phyloP scores from a whole-genome alignment of 2,888 invertebrate species.

The Holacanthella duospinosa region DNA sequence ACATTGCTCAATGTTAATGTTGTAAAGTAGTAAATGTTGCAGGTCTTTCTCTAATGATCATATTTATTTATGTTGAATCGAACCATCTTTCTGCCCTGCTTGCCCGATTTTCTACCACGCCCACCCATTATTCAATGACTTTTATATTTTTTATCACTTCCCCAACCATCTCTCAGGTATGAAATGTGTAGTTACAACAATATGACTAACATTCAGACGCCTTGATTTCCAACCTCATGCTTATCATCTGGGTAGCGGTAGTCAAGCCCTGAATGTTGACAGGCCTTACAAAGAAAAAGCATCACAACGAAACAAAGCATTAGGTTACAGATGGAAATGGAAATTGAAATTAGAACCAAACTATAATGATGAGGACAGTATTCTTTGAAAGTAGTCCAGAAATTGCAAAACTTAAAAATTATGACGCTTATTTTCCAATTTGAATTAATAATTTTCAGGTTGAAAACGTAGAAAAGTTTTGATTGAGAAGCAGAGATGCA shows the following conservation, averaged over 20 bases:
- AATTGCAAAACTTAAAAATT: no score
- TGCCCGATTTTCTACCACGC: not conserved
- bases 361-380: no score
- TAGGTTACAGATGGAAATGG: not conserved
- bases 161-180: not conserved
- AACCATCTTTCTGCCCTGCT: not conserved
- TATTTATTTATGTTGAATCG: slow-evolving; percentile 5
- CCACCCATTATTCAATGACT: slow-evolving; percentile 6
- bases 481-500: no score
- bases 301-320: not conserved
- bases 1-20: no score
- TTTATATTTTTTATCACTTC: not conserved
- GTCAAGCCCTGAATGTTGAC: not conserved
- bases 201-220: not conserved
- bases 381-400: no score
- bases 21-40: no score
- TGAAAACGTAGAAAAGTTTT: no score
- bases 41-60: not conserved
- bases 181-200: not conserved
- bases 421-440: no score
- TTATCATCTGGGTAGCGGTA: not conserved
- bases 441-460: no score
- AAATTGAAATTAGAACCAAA: no score
- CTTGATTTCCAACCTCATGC: not conserved
- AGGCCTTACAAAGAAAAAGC: not conserved